phyloP scores from a whole-genome alignment of 2,113 vertebrate species.

The Phrynocephalus versicolor region DNA sequence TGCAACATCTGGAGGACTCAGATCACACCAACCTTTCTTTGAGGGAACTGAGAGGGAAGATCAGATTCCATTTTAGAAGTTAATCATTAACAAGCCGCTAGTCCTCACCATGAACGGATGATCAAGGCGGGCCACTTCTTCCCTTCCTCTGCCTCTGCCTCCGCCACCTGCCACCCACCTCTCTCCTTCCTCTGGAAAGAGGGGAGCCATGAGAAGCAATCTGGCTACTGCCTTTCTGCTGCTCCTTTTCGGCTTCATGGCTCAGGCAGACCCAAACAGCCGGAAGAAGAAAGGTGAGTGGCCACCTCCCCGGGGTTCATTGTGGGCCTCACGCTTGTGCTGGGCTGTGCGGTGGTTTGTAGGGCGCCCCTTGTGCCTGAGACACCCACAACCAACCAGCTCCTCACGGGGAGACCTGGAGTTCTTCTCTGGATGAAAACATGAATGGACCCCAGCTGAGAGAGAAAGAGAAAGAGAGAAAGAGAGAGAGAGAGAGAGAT shows the following conservation, averaged over 20 bases:
- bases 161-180: slow-evolving; percentile 53
- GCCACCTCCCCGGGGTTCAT: too few relatives aligned
- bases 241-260: slow-evolving; percentile 53
- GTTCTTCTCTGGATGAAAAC: too few relatives aligned
- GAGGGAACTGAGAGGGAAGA: slow-evolving; percentile 44
- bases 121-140: slow-evolving; percentile 4
- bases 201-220: slow-evolving; percentile 68
- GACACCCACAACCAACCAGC: too few relatives aligned
- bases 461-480: too few relatives aligned
- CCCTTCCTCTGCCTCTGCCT: slow-evolving; percentile 58
- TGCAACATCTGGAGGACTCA: slow-evolving; percentile 4
- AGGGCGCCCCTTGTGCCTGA: neutral
- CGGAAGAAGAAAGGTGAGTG: slow-evolving; percentile 71
- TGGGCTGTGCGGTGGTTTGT: too few relatives aligned
- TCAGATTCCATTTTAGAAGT: slow-evolving; percentile 42
- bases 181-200: slow-evolving; percentile 17
- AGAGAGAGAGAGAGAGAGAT: too few relatives aligned
- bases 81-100: slow-evolving; percentile 77
- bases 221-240: slow-evolving; percentile 56
- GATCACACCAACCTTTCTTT: slow-evolving; percentile 13
- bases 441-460: too few relatives aligned
- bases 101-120: slow-evolving; percentile 54
- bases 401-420: too few relatives aligned
- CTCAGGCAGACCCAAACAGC: slow-evolving; percentile 52
- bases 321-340: rapidly evolving